A percentile compares a stretch with the other conserved stretches of the same genome.
Conservation (phyloP, 30 jellyfish, hydroid and myxozoan genomes). For the Chrysaora quinquecirrha region DNA sequence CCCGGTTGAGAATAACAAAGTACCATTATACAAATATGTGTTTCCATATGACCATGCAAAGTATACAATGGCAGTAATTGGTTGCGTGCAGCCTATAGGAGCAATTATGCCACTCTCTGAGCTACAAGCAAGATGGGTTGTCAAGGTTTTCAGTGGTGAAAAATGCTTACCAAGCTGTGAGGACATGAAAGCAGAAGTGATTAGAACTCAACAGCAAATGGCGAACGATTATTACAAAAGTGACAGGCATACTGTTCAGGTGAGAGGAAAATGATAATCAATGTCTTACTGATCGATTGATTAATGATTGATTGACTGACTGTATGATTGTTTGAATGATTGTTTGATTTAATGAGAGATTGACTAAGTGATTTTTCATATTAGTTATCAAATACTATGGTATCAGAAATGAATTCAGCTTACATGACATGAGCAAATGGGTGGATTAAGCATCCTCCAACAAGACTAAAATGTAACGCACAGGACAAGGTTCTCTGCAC, state of each 20-base stretch:
- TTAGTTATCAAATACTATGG: too few species aligned
- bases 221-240: constrained; percentile 42
- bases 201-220: constrained; percentile 20
- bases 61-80: constrained; percentile 84
- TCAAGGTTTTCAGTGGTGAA: constrained; percentile 64
- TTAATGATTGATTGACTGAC: too few species aligned
- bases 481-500: too few species aligned
- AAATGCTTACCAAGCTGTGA: constrained; percentile 46
- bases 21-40: constrained; percentile 73
- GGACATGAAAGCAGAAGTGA: constrained; percentile 56
- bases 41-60: constrained; percentile 67
- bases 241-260: constrained; percentile 89
- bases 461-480: too few species aligned
- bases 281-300: too few species aligned
- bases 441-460: too few species aligned
- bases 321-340: too few species aligned
- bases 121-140: constrained; percentile 87
- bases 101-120: constrained; percentile 87
- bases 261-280: neutral
- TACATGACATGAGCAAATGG: too few species aligned
- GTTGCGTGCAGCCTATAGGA: constrained; percentile 89
- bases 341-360: too few species aligned
- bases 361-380: too few species aligned
- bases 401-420: too few species aligned
- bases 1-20: constrained; percentile 59